A percentile compares a stretch with the other conserved stretches of the same genome.
Conservation (phyloP, 2,797 vertebrate species). For the Eidolon dupreanum region DNA sequence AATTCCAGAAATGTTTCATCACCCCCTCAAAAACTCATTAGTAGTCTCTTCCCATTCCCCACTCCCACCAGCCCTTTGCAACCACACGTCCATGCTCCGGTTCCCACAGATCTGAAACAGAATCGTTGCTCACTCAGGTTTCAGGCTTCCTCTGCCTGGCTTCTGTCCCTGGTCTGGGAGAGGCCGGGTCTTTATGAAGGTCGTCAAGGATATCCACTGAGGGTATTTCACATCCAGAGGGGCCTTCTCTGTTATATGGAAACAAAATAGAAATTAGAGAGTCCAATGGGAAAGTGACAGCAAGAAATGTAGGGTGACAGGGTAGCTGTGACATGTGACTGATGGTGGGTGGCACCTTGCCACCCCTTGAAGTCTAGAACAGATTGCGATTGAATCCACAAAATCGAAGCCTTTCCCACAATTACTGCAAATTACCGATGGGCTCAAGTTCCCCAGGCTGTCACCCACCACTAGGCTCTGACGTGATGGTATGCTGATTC, state of each 20-base stretch:
- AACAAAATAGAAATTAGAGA: not conserved
- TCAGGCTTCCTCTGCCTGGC: not conserved
- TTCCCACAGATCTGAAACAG: not conserved
- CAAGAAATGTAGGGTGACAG: not conserved
- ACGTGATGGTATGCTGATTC: not conserved
- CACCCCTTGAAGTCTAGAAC: not conserved
- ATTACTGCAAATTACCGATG: not conserved
- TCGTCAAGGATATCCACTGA: not conserved
- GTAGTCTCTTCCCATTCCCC: not conserved
- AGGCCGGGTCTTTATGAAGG: not conserved
- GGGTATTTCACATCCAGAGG: not conserved
- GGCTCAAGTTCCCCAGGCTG: not conserved
- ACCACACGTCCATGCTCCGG: fast-evolving
- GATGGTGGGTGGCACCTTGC: not conserved
- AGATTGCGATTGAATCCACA: not conserved
- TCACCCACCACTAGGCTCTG: not conserved
- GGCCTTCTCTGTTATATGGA: not conserved
- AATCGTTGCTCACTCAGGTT: not conserved
- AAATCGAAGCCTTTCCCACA: not conserved
- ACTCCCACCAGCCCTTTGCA: not conserved
- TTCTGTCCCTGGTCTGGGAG: not conserved
- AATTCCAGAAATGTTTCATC: not conserved
- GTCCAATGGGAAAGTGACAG: not conserved
- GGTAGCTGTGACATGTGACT: not conserved
- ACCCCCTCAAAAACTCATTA: not conserved